phyloP scores from a whole-genome alignment of 2,113 vertebrate species.

The Microcebus lehilahytsara region DNA sequence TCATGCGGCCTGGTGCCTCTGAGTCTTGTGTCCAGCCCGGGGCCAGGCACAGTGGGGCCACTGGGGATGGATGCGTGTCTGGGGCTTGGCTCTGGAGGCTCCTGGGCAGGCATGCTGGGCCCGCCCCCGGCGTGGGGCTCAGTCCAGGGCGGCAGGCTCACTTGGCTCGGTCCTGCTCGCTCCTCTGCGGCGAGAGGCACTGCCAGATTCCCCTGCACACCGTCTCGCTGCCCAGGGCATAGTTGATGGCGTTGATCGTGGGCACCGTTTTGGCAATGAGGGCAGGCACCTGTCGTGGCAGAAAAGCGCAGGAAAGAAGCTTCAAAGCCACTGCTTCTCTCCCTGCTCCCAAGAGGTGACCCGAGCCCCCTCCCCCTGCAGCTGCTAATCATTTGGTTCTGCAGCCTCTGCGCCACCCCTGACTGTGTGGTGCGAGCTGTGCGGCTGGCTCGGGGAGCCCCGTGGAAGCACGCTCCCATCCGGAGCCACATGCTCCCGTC shows the following conservation, averaged over 20 bases:
- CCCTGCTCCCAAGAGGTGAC: not conserved
- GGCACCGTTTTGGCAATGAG: conserved; percentile 93
- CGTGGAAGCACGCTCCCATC: not conserved
- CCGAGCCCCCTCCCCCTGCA: fast-evolving
- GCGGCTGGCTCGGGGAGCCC: fast-evolving
- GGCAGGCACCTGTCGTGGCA: conserved; percentile 88
- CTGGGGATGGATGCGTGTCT: fast-evolving
- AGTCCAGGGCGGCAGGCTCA: not conserved
- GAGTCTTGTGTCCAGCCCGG: not conserved
- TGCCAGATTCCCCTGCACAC: conserved; percentile 92
- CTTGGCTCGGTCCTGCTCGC: conserved; percentile 52
- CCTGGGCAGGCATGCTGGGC: fast-evolving
- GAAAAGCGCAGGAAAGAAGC: not conserved
- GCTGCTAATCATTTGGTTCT: not conserved
- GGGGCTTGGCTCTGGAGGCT: not conserved
- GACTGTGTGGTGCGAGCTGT: fast-evolving
- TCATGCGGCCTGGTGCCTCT: not conserved
- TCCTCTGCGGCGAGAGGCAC: conserved; percentile 90
- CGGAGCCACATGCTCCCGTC: not conserved
- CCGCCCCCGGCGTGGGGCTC: not conserved
- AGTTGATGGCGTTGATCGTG: conserved; percentile 90
- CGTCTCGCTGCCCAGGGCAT: conserved; percentile 90
- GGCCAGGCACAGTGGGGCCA: not conserved
- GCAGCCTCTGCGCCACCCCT: not conserved
- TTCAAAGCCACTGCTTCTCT: not conserved